A percentile compares a stretch with the other conserved stretches of the same genome.
Evolutionary conservation across 2,888 invertebrate species (phyloP).

Genomic region (Matsumyia berberina): DNA sequence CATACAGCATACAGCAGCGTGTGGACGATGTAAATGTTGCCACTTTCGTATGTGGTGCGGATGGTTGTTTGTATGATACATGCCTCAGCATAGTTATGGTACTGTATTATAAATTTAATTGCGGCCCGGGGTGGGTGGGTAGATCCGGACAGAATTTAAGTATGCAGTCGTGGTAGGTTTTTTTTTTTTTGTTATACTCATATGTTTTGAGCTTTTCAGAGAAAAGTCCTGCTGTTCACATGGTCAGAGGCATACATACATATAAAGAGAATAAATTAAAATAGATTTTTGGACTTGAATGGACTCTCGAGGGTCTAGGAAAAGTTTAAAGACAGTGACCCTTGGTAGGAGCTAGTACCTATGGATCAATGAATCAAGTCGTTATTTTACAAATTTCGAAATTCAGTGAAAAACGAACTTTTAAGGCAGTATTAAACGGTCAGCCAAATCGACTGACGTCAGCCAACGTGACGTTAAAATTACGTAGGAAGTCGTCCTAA

Average conservation of each 20-base stretch:
- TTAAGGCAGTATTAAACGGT: too few relatives aligned
- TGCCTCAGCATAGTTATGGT: slow-evolving; percentile 61
- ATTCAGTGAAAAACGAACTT: too few relatives aligned
- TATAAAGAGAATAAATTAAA: slow-evolving; percentile 4
- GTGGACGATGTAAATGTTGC: slow-evolving; percentile 55
- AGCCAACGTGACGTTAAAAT: too few relatives aligned
- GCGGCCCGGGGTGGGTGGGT: slow-evolving; percentile 13
- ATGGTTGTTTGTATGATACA: slow-evolving; percentile 34
- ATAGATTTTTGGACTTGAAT: background rate
- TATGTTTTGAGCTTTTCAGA: slow-evolving; percentile 3
- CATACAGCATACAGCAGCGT: slow-evolving; percentile 12
- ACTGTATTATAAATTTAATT: slow-evolving; percentile 61
- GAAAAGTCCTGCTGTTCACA: background rate
- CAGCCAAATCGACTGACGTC: too few relatives aligned
- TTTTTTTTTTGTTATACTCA: background rate
- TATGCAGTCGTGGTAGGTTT: slow-evolving; percentile 26
- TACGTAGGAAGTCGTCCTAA: too few relatives aligned
- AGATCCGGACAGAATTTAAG: slow-evolving; percentile 39
- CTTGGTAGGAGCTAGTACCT: too few relatives aligned
- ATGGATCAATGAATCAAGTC: too few relatives aligned
- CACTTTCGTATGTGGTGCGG: slow-evolving; percentile 24
- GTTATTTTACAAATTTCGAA: too few relatives aligned
- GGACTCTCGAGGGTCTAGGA: too few relatives aligned
- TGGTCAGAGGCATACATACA: background rate
- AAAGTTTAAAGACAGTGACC: too few relatives aligned